phyloP scores from a whole-genome alignment of 2,888 invertebrate species.

The Reticulitermes lucifugus region DNA sequence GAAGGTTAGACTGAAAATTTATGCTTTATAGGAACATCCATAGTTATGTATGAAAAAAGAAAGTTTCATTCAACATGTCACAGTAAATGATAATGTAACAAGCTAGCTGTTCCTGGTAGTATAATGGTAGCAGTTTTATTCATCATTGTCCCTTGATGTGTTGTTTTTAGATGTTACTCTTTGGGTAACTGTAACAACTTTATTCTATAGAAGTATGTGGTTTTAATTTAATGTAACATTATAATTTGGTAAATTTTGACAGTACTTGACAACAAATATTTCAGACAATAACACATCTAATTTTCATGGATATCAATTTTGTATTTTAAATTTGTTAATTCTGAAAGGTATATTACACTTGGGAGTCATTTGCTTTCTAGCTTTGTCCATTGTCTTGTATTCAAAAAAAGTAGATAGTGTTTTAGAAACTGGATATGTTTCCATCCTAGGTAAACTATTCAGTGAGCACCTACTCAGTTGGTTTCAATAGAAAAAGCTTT shows the following conservation, averaged over 20 bases:
- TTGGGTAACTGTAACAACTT: neutral
- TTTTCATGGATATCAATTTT: neutral
- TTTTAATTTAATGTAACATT: too few relatives aligned
- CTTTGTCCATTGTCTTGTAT: too few relatives aligned
- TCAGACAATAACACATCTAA: neutral
- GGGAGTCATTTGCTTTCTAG: too few relatives aligned
- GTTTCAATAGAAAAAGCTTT: too few relatives aligned
- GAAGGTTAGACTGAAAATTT: too few relatives aligned
- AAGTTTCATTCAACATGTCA: neutral
- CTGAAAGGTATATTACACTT: too few relatives aligned
- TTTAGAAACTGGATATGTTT: too few relatives aligned
- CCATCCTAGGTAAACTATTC: too few relatives aligned
- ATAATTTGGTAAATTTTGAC: too few relatives aligned
- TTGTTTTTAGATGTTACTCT: neutral
- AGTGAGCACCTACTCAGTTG: too few relatives aligned
- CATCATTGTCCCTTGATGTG: neutral
- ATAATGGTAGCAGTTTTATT: neutral
- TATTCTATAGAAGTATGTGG: neutral
- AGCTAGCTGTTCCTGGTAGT: neutral
- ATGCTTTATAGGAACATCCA: neutral
- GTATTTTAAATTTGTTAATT: too few relatives aligned
- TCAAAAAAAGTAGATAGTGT: too few relatives aligned
- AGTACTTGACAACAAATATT: neutral
- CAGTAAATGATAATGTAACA: neutral
- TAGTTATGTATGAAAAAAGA: neutral